Evolutionary conservation across 2,797 vertebrate species (phyloP).

Genomic region (Sphaeramia orbicularis): DNA sequence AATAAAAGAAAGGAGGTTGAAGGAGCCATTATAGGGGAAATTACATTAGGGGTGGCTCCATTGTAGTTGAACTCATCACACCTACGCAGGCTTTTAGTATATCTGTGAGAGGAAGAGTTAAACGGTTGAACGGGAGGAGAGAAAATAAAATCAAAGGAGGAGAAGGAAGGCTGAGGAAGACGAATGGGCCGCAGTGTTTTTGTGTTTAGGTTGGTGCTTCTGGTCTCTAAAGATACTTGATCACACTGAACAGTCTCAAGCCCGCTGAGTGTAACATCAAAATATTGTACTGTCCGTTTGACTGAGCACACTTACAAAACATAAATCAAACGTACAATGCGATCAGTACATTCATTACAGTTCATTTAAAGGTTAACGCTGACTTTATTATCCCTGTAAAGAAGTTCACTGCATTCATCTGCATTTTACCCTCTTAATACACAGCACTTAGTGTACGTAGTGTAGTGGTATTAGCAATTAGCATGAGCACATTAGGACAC

Average conservation of each 20-base stretch:
- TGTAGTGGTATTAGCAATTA: no score
- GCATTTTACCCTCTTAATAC: no score
- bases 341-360: background rate
- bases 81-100: conserved; percentile 55
- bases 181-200: background rate
- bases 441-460: no score
- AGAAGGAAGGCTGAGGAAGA: conserved; percentile 6
- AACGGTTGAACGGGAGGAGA: conserved; percentile 32
- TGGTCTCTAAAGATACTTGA: conserved; percentile 3
- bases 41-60: conserved; percentile 46
- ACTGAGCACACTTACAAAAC: background rate
- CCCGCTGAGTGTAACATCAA: background rate
- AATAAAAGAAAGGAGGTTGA: conserved; percentile 30
- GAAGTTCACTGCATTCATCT: no score
- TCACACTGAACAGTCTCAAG: background rate
- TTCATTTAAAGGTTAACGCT: no score
- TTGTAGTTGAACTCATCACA: conserved; percentile 58
- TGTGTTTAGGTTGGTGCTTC: conserved; percentile 6
- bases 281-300: background rate
- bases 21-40: conserved; percentile 30
- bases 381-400: no score
- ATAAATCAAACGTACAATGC: background rate
- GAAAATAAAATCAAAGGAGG: conserved; percentile 13
- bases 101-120: conserved; percentile 47
- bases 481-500: no score